These are phyloP conservation scores for Otolemur crassicaudatus DNA, from an alignment of 2,797 vertebrate genomes.

Conservation along the genomic window DNA sequence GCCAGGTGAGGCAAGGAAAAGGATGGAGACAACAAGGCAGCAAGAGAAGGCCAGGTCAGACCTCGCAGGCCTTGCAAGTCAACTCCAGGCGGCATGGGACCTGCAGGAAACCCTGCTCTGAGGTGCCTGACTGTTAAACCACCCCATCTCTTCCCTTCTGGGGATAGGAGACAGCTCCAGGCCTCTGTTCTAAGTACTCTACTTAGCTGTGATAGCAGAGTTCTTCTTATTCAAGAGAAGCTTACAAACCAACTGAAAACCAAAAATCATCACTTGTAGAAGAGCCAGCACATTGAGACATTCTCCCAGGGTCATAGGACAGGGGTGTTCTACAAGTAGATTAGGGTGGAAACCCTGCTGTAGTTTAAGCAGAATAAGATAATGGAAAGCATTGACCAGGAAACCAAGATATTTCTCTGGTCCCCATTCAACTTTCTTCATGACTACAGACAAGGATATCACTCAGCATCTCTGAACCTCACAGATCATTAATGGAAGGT, in stretches of 20 bases:
- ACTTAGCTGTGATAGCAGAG: neutral
- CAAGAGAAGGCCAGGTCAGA: neutral
- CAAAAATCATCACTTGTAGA: neutral
- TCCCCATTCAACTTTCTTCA: neutral
- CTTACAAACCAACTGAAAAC: neutral
- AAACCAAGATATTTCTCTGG: neutral
- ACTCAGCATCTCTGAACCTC: neutral
- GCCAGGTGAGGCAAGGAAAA: neutral
- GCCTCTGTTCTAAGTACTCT: neutral
- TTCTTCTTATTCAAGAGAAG: neutral
- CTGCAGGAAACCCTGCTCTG: neutral
- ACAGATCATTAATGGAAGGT: neutral
- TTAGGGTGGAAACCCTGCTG: neutral
- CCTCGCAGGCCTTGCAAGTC: neutral
- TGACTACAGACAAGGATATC: neutral
- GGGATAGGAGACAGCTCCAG: neutral
- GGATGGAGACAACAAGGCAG: neutral
- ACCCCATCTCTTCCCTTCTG: neutral
- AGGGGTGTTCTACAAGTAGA: neutral
- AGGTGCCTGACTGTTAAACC: neutral
- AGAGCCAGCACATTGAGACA: neutral
- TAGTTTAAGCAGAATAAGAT: neutral
- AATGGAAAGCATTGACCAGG: neutral
- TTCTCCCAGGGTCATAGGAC: neutral
- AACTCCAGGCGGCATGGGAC: neutral